Conservation (phyloP, 2,888 invertebrate genomes). For the Ochropacha duplaris region DNA sequence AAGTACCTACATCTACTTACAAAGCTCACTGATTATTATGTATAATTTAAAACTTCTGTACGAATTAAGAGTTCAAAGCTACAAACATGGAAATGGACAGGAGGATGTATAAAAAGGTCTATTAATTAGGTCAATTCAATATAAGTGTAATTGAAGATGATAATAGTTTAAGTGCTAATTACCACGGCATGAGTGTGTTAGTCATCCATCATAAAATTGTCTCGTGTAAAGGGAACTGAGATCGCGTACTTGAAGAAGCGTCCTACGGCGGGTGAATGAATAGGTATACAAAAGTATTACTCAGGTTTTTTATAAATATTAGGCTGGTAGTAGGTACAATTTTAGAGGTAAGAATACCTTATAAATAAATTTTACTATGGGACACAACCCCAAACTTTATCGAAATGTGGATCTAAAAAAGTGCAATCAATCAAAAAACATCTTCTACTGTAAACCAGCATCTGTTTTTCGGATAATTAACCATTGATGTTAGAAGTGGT, state of each 20-base stretch:
- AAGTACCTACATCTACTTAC: too few relatives aligned
- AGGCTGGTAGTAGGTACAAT: too few relatives aligned
- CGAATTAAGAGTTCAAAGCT: neutral
- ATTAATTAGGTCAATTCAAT: slow-evolving; percentile 26
- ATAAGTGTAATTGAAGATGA: slow-evolving; percentile 27
- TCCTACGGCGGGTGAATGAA: neutral
- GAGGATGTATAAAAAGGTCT: slow-evolving; percentile 3
- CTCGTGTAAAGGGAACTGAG: neutral
- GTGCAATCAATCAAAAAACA: too few relatives aligned
- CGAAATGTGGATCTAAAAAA: too few relatives aligned
- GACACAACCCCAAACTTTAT: too few relatives aligned
- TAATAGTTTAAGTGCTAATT: slow-evolving; percentile 14
- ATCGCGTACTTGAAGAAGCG: neutral
- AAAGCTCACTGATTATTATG: too few relatives aligned
- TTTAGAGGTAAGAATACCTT: too few relatives aligned
- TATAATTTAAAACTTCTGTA: neutral
- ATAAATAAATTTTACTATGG: too few relatives aligned
- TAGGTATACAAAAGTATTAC: neutral
- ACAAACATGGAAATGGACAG: neutral
- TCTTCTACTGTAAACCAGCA: too few relatives aligned
- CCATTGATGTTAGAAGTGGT: too few relatives aligned
- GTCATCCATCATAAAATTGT: slow-evolving; percentile 9
- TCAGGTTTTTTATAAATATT: too few relatives aligned
- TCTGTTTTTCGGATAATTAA: too few relatives aligned
- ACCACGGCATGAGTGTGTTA: slow-evolving; percentile 10